Evolutionary conservation across 2,797 vertebrate species (phyloP).

Genomic region (Epinephelus awoara): DNA sequence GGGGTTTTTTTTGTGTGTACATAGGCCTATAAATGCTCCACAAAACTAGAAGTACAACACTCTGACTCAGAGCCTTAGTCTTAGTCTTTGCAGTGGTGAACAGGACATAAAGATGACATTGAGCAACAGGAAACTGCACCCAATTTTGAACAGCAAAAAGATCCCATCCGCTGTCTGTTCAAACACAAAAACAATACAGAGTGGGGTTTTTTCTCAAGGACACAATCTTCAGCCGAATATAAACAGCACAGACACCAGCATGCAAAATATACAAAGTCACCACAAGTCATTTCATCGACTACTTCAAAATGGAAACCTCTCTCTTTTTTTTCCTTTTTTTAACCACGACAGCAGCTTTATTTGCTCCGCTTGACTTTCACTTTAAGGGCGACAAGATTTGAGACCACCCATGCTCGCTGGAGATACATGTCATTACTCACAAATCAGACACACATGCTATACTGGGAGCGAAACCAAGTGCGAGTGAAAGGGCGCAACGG

Average conservation of each 20-base stretch:
- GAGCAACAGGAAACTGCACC: neutral
- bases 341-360: conserved; percentile 30
- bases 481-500: neutral
- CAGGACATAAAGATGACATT: no score
- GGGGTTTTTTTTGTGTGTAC: no score
- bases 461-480: neutral
- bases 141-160: no score
- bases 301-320: neutral
- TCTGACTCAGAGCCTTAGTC: neutral
- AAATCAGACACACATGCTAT: conserved; percentile 62
- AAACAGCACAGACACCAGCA: conserved; percentile 1
- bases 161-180: no score
- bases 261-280: conserved; percentile 9
- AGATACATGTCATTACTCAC: conserved; percentile 56
- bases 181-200: neutral
- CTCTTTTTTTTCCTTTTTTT: no score
- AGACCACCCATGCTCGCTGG: conserved; percentile 49
- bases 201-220: neutral
- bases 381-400: conserved; percentile 5
- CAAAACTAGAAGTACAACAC: neutral
- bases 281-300: conserved; percentile 19
- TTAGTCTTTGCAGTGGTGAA: neutral
- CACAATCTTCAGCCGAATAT: neutral
- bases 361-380: conserved; percentile 30
- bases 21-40: neutral